Percentiles rank a stretch among this genome's conserved stretches.
Conservation (phyloP, 2,797 vertebrate species). For the Periophthalmus magnuspinnatus region DNA sequence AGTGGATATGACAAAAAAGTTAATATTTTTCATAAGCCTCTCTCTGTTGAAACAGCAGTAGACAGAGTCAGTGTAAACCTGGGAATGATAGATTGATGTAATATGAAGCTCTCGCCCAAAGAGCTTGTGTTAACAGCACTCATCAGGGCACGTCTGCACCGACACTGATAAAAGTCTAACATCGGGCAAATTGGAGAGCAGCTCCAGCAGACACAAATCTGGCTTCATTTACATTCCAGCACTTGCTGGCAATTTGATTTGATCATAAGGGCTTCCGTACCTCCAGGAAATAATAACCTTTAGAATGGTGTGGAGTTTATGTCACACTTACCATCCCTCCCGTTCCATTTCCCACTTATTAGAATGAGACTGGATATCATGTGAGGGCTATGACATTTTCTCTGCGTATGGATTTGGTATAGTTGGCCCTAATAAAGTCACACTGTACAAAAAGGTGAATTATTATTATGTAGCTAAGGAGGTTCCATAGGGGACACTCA, state of each 20-base stretch:
- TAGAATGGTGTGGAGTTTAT: slow-evolving; percentile 12
- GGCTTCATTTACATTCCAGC: slow-evolving; percentile 6
- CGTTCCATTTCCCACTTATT: slow-evolving; percentile 1
- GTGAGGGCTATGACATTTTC: slow-evolving; percentile 1
- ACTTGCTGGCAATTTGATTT: slow-evolving; percentile 14
- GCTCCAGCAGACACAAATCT: slow-evolving; percentile 5
- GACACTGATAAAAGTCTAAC: slow-evolving; percentile 10
- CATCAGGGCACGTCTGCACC: slow-evolving; percentile 1
- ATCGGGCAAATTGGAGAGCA: background rate
- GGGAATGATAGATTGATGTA: background rate
- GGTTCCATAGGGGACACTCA: background rate
- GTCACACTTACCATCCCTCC: slow-evolving; percentile 3
- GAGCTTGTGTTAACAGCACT: slow-evolving; percentile 4
- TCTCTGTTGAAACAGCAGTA: background rate
- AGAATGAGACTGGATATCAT: background rate
- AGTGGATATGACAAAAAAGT: background rate
- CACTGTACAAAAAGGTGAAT: background rate
- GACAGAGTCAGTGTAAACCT: background rate
- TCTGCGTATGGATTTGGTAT: slow-evolving; percentile 6
- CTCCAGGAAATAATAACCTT: slow-evolving; percentile 15
- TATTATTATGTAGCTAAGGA: background rate
- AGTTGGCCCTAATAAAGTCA: background rate
- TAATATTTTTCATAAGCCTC: background rate
- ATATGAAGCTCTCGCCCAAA: slow-evolving; percentile 3
- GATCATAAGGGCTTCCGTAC: slow-evolving; percentile 1